Evolutionary conservation across 2,888 invertebrate genomes (phyloP).

Genomic region (Agapetus fuscipes): DNA sequence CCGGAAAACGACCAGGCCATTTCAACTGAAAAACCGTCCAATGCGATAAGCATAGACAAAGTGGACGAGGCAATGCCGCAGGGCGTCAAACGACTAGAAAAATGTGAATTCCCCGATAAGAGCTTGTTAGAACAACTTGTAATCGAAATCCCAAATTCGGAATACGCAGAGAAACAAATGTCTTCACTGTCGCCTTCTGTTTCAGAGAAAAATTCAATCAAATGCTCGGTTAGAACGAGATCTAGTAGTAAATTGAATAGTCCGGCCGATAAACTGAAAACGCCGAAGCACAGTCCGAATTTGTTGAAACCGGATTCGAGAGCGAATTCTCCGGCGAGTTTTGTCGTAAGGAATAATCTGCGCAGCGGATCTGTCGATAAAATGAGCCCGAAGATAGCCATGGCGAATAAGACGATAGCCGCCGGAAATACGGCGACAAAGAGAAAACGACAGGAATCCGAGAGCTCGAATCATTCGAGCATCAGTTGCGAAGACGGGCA

Average conservation of each 20-base stretch:
- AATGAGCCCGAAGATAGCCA: conserved; percentile 29
- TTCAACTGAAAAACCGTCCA: background rate
- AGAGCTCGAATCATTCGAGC: conserved; percentile 58
- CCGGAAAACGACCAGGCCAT: background rate
- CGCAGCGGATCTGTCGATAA: conserved; percentile 35
- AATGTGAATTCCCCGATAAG: conserved; percentile 45
- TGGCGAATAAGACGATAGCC: conserved; percentile 20
- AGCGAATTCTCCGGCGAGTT: conserved; percentile 33
- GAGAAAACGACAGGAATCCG: conserved; percentile 71
- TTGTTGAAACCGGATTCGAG: conserved; percentile 29
- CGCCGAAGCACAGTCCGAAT: conserved; percentile 40
- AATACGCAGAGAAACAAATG: conserved; percentile 41
- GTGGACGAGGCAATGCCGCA: conserved; percentile 20
- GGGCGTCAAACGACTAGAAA: conserved; percentile 28
- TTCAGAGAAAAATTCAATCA: conserved; percentile 34
- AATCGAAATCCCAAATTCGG: conserved; percentile 69
- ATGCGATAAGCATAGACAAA: conserved; percentile 18
- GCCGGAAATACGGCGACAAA: conserved; percentile 45
- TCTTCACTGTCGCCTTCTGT: conserved; percentile 41
- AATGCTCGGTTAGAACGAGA: conserved; percentile 52
- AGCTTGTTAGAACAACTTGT: conserved; percentile 67
- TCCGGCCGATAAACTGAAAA: conserved; percentile 47
- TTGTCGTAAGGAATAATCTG: conserved; percentile 30
- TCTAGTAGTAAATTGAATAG: conserved; percentile 60
- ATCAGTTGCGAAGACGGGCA: conserved; percentile 49